Evolutionary conservation across 2,797 vertebrate genomes (phyloP).

Genomic region (Cheracebus regulus): DNA sequence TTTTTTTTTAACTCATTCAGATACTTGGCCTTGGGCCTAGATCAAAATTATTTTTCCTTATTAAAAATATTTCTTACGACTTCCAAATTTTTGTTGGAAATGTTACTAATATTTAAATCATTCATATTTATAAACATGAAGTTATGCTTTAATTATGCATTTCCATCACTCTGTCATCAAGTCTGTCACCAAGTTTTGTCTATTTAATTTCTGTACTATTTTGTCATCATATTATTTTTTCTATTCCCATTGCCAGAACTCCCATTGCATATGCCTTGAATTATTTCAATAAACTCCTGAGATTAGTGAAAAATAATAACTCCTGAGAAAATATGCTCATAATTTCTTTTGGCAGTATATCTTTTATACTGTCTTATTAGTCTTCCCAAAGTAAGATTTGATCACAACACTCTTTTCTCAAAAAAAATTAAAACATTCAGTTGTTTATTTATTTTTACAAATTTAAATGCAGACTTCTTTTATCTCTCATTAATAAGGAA

Average conservation of each 20-base stretch:
- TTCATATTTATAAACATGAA: neutral
- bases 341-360: neutral
- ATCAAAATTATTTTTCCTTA: neutral
- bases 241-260: neutral
- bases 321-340: neutral
- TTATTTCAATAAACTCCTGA: neutral
- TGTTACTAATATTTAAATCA: constrained; percentile 24
- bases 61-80: neutral
- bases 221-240: neutral
- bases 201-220: neutral
- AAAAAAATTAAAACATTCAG: neutral
- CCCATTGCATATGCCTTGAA: neutral
- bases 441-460: neutral
- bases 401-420: neutral
- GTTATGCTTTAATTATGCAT: constrained; percentile 17
- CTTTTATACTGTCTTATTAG: constrained; percentile 12
- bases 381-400: neutral
- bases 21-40: neutral
- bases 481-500: neutral
- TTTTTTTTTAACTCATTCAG: neutral
- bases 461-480: neutral
- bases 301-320: neutral
- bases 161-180: neutral
- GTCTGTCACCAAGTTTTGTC: neutral
- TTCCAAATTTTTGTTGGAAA: constrained; percentile 49